phyloP scores from a whole-genome alignment of 2,888 invertebrate species.

The Palloptera scutellata region DNA sequence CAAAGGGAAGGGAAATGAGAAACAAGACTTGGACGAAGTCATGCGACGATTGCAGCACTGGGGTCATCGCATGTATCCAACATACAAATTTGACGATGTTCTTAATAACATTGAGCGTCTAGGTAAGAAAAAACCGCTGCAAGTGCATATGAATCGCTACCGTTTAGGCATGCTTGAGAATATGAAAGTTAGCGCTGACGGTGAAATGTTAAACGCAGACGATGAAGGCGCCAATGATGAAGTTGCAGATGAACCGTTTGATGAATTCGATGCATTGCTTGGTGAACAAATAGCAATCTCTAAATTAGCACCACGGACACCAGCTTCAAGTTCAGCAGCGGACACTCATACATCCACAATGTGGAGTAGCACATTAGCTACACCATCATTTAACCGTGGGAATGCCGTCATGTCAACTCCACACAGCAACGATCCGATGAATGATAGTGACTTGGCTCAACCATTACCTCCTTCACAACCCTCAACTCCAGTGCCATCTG shows the following conservation, averaged over 20 bases:
- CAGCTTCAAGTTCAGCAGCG: slow-evolving; percentile 39
- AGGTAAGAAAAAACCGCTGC: slow-evolving; percentile 81
- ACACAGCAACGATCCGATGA: slow-evolving; percentile 37
- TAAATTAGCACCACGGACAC: slow-evolving; percentile 56
- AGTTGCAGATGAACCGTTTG: slow-evolving; percentile 65
- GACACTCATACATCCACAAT: slow-evolving; percentile 30
- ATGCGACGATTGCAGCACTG: slow-evolving; percentile 90
- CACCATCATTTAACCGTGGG: slow-evolving; percentile 52
- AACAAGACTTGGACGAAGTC: slow-evolving; percentile 79
- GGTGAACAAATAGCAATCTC: slow-evolving; percentile 73
- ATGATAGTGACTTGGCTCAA: slow-evolving; percentile 53
- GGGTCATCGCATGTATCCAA: slow-evolving; percentile 92
- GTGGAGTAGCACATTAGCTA: slow-evolving; percentile 45
- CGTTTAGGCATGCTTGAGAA: slow-evolving; percentile 65
- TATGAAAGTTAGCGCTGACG: slow-evolving; percentile 56
- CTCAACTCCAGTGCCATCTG: slow-evolving; percentile 39
- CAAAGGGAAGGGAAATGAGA: slow-evolving; percentile 81
- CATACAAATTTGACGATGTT: slow-evolving; percentile 86
- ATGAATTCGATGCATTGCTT: slow-evolving; percentile 72
- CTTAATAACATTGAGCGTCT: slow-evolving; percentile 80
- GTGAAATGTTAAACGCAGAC: slow-evolving; percentile 66
- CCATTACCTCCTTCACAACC: slow-evolving; percentile 55
- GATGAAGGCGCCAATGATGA: slow-evolving; percentile 48
- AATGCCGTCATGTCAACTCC: slow-evolving; percentile 57
- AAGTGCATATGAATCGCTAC: slow-evolving; percentile 74